These are phyloP conservation scores for Phalacrocorax brasilianus DNA, from an alignment of 2,113 vertebrate species.

Conservation along the genomic window DNA sequence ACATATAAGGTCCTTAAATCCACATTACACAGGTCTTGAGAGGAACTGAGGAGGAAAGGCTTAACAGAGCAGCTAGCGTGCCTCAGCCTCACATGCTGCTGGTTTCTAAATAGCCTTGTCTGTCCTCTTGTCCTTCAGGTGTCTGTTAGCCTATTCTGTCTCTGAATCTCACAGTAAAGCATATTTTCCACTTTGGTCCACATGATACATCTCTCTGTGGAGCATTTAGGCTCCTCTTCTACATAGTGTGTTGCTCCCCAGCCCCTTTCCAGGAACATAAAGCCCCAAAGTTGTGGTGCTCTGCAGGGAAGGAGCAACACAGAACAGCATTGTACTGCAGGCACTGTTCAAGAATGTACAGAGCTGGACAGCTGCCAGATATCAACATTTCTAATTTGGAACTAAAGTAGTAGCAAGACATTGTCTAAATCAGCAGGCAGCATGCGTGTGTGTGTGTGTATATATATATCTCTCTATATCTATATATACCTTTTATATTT, in stretches of 20 bases:
- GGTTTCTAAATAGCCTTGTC: background rate
- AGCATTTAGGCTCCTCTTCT: background rate
- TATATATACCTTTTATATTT: background rate
- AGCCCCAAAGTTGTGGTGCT: background rate
- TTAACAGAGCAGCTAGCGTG: background rate
- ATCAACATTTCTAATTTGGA: background rate
- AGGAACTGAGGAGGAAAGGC: background rate
- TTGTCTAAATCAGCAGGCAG: background rate
- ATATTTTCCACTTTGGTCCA: background rate
- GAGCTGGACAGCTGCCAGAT: background rate
- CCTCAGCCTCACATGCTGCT: background rate
- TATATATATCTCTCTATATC: too few species aligned
- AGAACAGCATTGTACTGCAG: background rate
- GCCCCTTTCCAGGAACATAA: background rate
- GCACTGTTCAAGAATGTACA: background rate
- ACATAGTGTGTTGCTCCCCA: background rate
- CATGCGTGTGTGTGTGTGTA: background rate
- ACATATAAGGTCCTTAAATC: background rate
- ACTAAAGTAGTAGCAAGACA: background rate
- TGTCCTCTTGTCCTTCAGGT: background rate
- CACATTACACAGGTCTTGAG: background rate
- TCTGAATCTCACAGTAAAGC: background rate
- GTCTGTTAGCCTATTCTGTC: background rate
- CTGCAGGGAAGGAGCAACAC: background rate
- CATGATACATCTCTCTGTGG: background rate